A percentile compares a stretch with the other conserved stretches of the same genome.
phyloP scores from a whole-genome alignment of 2,888 invertebrate species.

The Cheilosia grossa region DNA sequence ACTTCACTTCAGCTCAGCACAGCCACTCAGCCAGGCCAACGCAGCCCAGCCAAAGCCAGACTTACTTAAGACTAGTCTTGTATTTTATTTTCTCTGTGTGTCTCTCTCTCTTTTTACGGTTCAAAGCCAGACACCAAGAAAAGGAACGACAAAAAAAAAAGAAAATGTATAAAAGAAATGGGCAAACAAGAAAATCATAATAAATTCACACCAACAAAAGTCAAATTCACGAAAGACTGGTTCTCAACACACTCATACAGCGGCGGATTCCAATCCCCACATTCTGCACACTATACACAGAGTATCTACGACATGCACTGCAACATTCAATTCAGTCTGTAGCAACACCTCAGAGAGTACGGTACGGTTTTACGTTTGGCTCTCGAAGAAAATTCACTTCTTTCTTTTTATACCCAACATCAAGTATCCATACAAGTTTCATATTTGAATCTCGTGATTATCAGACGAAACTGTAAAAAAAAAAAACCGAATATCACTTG shows the following conservation, averaged over 20 bases:
- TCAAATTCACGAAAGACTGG: slow-evolving; percentile 75
- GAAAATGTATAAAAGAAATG: slow-evolving; percentile 13
- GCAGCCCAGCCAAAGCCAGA: slow-evolving; percentile 11
- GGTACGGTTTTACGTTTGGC: slow-evolving; percentile 70
- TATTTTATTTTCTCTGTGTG: slow-evolving; percentile 51
- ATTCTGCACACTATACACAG: slow-evolving; percentile 50
- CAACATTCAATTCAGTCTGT: slow-evolving; percentile 72
- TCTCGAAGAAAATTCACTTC: slow-evolving; percentile 43
- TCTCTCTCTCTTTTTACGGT: slow-evolving; percentile 48
- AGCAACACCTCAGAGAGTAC: slow-evolving; percentile 71
- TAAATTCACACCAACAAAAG: slow-evolving; percentile 75
- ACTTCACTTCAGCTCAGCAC: slow-evolving; percentile 8
- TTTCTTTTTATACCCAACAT: slow-evolving; percentile 14
- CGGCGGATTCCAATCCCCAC: slow-evolving; percentile 62
- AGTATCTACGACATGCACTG: slow-evolving; percentile 73
- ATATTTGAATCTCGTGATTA: slow-evolving; percentile 10
- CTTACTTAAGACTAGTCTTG: slow-evolving; percentile 41
- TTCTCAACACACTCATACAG: slow-evolving; percentile 68
- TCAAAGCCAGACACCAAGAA: slow-evolving; percentile 27
- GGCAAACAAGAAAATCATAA: slow-evolving; percentile 70
- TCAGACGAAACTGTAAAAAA: neutral
- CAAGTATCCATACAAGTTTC: slow-evolving; percentile 1
- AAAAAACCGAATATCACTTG: neutral
- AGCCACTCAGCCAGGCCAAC: too few relatives aligned
- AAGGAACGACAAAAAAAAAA: neutral